A percentile compares a stretch with the other conserved stretches of the same genome.
phyloP scores from a whole-genome alignment of 1,140 invertebrate genomes.

The Drosophila subobscura region DNA sequence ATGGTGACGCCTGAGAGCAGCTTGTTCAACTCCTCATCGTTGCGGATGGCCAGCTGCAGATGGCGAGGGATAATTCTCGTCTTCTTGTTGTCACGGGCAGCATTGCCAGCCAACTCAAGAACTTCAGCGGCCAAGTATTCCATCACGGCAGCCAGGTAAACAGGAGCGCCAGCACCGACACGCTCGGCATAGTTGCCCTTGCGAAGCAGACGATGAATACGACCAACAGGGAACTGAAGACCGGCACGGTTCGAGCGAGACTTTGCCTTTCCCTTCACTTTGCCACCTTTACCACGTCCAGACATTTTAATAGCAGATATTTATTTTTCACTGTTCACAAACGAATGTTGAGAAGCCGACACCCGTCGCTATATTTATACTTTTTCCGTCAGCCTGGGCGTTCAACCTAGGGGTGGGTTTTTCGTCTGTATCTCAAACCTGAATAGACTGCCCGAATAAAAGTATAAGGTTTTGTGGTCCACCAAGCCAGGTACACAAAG shows the following conservation, averaged over 20 bases:
- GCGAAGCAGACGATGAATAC: conserved; percentile 88
- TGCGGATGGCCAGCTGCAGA: conserved; percentile 91
- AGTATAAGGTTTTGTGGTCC: too few relatives aligned
- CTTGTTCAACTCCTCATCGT: conserved; percentile 93
- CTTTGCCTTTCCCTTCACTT: conserved; percentile 87
- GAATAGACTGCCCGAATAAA: too few relatives aligned
- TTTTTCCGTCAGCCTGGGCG: too few relatives aligned
- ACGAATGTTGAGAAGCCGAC: too few relatives aligned
- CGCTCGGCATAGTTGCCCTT: conserved; percentile 90
- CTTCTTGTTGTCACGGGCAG: conserved; percentile 87
- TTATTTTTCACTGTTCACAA: conserved; percentile 22
- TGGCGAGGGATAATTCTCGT: conserved; percentile 92
- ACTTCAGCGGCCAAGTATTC: conserved; percentile 89
- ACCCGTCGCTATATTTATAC: too few relatives aligned
- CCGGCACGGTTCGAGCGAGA: conserved; percentile 87
- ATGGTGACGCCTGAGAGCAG: conserved; percentile 92
- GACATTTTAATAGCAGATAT: conserved; percentile 83
- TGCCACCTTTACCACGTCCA: conserved; percentile 87
- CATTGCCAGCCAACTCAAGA: conserved; percentile 91
- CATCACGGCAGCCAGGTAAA: conserved; percentile 88
- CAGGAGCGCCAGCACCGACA: conserved; percentile 88
- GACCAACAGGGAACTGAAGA: conserved; percentile 89
- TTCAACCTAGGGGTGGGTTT: too few relatives aligned
- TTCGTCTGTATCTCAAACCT: too few relatives aligned
- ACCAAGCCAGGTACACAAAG: too few relatives aligned